A percentile compares a stretch with the other conserved stretches of the same genome.
Conservation (phyloP, 2,888 invertebrate species). For the Heteromyza rotundicornis region DNA sequence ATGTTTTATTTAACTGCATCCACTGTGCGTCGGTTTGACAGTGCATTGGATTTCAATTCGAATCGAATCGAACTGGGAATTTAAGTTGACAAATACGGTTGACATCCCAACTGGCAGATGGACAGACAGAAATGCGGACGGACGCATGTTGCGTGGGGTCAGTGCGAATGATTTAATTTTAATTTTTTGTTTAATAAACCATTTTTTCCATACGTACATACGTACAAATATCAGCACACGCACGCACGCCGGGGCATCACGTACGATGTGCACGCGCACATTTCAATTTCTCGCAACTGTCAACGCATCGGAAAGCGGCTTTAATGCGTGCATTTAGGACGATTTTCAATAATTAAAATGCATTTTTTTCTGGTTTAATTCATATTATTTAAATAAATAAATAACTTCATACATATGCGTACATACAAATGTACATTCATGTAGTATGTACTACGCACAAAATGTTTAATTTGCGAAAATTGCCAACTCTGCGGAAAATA, state of each 20-base stretch:
- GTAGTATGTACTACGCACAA: no score
- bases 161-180: slow-evolving; percentile 32
- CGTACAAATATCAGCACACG: not conserved
- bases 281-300: slow-evolving; percentile 25
- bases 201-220: slow-evolving; percentile 18
- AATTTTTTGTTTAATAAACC: slow-evolving; percentile 17
- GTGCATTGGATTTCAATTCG: slow-evolving; percentile 36
- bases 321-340: slow-evolving; percentile 34
- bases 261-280: slow-evolving; percentile 7
- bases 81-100: slow-evolving; percentile 46
- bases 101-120: slow-evolving; percentile 33
- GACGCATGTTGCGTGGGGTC: slow-evolving; percentile 11
- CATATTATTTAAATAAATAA: slow-evolving; percentile 16
- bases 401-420: no score
- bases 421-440: no score
- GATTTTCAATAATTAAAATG: slow-evolving; percentile 39
- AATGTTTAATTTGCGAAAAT: slow-evolving; percentile 26
- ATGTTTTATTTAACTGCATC: no score
- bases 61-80: slow-evolving; percentile 48
- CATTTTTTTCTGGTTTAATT: not conserved
- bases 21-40: not conserved
- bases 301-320: slow-evolving; percentile 22
- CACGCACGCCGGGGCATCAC: slow-evolving; percentile 10
- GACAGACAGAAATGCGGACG: slow-evolving; percentile 21
- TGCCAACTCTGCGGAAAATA: not conserved